phyloP scores from a whole-genome alignment of 2,113 vertebrate species.

The Cebidichthys violaceus region DNA sequence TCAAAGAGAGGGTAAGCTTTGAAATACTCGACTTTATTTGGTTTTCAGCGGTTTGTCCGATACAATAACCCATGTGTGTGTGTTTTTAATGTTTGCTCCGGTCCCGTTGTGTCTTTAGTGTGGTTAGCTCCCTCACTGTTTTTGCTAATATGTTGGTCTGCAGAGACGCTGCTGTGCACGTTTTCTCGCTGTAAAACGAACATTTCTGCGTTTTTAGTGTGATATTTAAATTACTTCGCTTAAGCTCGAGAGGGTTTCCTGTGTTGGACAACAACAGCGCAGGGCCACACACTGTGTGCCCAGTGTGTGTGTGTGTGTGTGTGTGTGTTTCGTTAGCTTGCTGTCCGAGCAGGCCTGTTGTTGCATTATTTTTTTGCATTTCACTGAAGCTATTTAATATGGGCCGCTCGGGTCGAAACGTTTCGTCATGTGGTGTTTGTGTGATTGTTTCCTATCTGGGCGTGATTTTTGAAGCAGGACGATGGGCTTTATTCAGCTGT shows the following conservation, averaged over 20 bases:
- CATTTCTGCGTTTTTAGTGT: background rate
- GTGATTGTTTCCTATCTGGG: constrained; percentile 6
- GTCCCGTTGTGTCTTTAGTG: constrained; percentile 30
- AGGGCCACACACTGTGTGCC: background rate
- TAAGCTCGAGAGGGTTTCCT: background rate
- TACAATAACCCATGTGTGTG: background rate
- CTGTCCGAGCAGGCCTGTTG: constrained; percentile 42
- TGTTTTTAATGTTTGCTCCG: constrained; percentile 3
- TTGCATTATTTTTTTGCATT: constrained; percentile 24
- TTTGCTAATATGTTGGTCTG: constrained; percentile 36
- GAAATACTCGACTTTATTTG: background rate
- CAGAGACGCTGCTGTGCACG: constrained; percentile 5
- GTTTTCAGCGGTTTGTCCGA: background rate
- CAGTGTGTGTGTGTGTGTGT: constrained; percentile 21
- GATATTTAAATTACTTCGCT: background rate
- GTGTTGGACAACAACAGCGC: background rate
- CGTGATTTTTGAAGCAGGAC: constrained; percentile 31
- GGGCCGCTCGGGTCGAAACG: background rate
- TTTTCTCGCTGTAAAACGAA: background rate
- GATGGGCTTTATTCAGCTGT: background rate
- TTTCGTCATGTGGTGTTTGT: background rate
- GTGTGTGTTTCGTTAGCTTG: constrained; percentile 34
- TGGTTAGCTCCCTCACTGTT: constrained; percentile 41
- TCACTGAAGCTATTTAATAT: background rate
- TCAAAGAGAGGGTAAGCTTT: constrained; percentile 70